These are phyloP conservation scores for Caenorhabditis imperialis DNA, from an alignment of 2,888 invertebrate genomes.

Conservation along the genomic window DNA sequence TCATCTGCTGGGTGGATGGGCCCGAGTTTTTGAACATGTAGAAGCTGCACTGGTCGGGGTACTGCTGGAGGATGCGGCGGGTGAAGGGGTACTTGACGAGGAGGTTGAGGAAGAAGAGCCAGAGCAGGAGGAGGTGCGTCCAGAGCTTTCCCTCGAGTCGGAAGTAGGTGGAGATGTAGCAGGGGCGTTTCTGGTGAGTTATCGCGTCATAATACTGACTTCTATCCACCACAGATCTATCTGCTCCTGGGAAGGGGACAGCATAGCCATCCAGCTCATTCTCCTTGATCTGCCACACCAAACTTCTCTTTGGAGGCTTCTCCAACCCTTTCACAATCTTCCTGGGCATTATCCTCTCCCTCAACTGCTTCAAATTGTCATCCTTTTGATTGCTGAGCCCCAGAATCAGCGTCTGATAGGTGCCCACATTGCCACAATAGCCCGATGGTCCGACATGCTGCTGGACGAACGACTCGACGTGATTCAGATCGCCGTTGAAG, in stretches of 20 bases:
- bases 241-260: conserved; percentile 83
- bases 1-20: conserved; percentile 80
- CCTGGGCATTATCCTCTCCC: conserved; percentile 72
- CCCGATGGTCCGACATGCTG: conserved; percentile 78
- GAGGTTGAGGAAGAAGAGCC: conserved; percentile 81
- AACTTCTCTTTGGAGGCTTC: conserved; percentile 34
- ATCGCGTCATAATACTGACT: conserved; percentile 87
- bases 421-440: conserved; percentile 86
- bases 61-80: conserved; percentile 83
- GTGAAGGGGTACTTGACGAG: conserved; percentile 83
- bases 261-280: conserved; percentile 81
- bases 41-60: conserved; percentile 84
- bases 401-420: conserved; percentile 90
- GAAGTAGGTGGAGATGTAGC: conserved; percentile 83
- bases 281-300: conserved; percentile 74
- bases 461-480: conserved; percentile 76
- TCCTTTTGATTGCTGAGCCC: conserved; percentile 81
- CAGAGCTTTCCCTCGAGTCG: conserved; percentile 82
- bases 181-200: conserved; percentile 84
- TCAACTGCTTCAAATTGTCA: conserved; percentile 67
- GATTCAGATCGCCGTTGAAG: conserved; percentile 82
- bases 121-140: conserved; percentile 80
- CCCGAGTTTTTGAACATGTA: conserved; percentile 84
- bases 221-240: conserved; percentile 81
- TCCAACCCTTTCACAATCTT: conserved; percentile 45